Percentiles rank a stretch among this genome's conserved stretches.
Evolutionary conservation across 2,113 vertebrate species (phyloP).

Genomic region (Podarcis cretensis): DNA sequence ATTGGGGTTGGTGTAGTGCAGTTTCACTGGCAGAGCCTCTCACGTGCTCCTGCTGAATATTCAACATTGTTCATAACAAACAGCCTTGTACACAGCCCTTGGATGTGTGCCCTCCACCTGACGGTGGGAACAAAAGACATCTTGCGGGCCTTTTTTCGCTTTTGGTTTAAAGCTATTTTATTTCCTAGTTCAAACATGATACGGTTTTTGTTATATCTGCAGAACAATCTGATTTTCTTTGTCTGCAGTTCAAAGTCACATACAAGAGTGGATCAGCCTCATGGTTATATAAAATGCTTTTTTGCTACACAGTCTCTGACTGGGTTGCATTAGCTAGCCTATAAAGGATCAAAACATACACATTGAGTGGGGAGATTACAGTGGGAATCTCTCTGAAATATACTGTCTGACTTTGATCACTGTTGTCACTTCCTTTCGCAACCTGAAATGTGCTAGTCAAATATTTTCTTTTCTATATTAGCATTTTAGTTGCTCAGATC

Average conservation of each 20-base stretch:
- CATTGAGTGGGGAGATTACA: background rate
- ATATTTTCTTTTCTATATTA: conserved; percentile 33
- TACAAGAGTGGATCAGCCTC: conserved; percentile 31
- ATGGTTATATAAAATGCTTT: background rate
- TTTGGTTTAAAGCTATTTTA: background rate
- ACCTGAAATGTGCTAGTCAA: conserved; percentile 6
- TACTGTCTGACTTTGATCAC: conserved; percentile 5
- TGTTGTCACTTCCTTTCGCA: conserved; percentile 10
- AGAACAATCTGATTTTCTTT: conserved; percentile 2
- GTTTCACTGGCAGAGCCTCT: too few relatives aligned
- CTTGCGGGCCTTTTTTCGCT: background rate
- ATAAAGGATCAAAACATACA: conserved; percentile 26
- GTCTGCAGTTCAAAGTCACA: conserved; percentile 12
- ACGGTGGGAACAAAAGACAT: background rate
- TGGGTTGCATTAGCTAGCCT: conserved; percentile 44
- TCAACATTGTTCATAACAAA: background rate
- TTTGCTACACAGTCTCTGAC: conserved; percentile 46
- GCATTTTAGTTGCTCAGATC: background rate
- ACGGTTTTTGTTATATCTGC: conserved; percentile 10
- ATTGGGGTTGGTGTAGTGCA: too few relatives aligned
- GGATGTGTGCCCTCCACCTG: background rate
- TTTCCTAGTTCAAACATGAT: background rate
- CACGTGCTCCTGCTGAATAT: too few relatives aligned
- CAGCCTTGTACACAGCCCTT: background rate
- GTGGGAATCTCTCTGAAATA: conserved; percentile 30